A percentile compares a stretch with the other conserved stretches of the same genome.
These are phyloP conservation scores for Epistrophe grossulariae DNA, from an alignment of 2,888 invertebrate genomes.

Conservation along the genomic window DNA sequence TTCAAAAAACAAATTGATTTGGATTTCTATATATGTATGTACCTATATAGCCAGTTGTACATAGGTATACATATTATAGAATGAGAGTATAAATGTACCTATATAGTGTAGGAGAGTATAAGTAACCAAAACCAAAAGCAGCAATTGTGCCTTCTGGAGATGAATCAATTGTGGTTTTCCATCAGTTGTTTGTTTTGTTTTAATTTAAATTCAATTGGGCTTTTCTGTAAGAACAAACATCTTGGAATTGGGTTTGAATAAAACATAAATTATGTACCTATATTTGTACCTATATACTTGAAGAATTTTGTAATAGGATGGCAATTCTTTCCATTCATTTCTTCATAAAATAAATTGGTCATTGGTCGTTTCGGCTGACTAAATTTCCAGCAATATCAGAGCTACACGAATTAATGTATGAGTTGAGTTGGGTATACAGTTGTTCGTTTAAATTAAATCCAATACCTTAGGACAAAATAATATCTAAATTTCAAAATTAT, in stretches of 20 bases:
- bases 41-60: neutral
- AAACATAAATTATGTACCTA: constrained; percentile 34
- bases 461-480: no score
- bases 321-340: neutral
- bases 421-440: no score
- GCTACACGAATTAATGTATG: no score
- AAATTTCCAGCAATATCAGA: neutral
- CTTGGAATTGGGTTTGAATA: constrained; percentile 45
- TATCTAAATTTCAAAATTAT: neutral
- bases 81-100: no score
- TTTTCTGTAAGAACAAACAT: constrained; percentile 18
- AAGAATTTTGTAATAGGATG: neutral
- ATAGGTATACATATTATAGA: neutral
- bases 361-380: neutral
- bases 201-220: constrained; percentile 62
- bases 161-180: constrained; percentile 48
- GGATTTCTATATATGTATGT: neutral
- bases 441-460: no score
- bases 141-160: constrained; percentile 28
- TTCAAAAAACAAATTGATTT: constrained; percentile 54
- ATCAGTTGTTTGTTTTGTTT: constrained; percentile 58
- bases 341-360: neutral
- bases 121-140: constrained; percentile 6
- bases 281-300: neutral
- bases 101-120: neutral